phyloP scores from a whole-genome alignment of 2,888 invertebrate species.

The Melitaea athalia region DNA sequence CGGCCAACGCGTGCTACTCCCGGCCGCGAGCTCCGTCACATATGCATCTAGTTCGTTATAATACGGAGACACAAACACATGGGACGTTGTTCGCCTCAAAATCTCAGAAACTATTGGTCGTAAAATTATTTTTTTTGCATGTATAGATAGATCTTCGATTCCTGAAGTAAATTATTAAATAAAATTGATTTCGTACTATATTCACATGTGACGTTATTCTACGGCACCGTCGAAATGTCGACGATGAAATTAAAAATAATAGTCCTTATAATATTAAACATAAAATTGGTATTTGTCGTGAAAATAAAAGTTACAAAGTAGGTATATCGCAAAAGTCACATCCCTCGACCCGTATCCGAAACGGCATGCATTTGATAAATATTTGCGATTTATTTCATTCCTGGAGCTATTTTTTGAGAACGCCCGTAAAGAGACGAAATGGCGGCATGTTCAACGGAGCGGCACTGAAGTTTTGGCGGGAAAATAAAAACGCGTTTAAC shows the following conservation, averaged over 20 bases:
- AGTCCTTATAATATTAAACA: not conserved
- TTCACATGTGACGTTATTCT: too few relatives aligned
- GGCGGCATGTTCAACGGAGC: slow-evolving; percentile 62
- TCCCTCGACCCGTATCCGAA: slow-evolving; percentile 51
- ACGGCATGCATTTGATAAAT: slow-evolving; percentile 71
- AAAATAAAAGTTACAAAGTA: not conserved
- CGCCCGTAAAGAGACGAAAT: slow-evolving; percentile 66
- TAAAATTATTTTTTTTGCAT: too few relatives aligned
- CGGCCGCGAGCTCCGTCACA: too few relatives aligned
- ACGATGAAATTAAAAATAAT: not conserved
- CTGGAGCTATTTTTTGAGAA: slow-evolving; percentile 70
- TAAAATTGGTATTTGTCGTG: not conserved
- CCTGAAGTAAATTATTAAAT: too few relatives aligned
- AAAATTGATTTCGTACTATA: too few relatives aligned
- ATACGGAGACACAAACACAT: too few relatives aligned
- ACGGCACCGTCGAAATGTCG: too few relatives aligned
- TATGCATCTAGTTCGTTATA: too few relatives aligned
- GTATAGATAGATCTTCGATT: too few relatives aligned
- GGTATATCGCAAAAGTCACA: slow-evolving; percentile 36
- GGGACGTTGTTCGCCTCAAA: too few relatives aligned
- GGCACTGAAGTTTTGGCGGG: slow-evolving; percentile 69
- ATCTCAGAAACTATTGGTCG: too few relatives aligned
- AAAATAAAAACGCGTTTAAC: slow-evolving; percentile 81
- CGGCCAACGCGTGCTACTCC: too few relatives aligned
- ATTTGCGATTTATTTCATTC: slow-evolving; percentile 75